A percentile compares a stretch with the other conserved stretches of the same genome.
Conservation (phyloP, 35 echinoderm and acorn worm genomes). For the Amphiura filiformis region DNA sequence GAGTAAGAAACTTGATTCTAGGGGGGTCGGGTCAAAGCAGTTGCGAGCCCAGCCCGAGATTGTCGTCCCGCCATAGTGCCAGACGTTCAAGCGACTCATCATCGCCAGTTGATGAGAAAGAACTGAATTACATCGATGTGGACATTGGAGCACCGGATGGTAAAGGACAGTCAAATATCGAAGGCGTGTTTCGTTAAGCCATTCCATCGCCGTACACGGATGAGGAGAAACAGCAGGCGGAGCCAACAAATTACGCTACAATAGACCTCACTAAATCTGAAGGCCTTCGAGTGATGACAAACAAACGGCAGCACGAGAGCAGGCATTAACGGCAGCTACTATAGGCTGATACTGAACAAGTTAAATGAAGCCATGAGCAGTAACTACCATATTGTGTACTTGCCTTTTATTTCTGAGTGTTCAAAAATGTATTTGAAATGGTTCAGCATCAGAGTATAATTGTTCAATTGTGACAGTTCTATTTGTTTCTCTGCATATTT, state of each 20-base stretch:
- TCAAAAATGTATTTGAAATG: too few species aligned
- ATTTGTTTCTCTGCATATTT: too few species aligned
- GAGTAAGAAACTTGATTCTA: constrained; percentile 24
- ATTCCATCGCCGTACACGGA: constrained; percentile 33
- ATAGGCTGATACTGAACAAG: too few species aligned
- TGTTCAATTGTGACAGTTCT: too few species aligned
- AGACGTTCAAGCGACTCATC: constrained; percentile 34
- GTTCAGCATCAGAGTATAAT: too few species aligned
- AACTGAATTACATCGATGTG: constrained; percentile 93
- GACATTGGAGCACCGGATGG: constrained; percentile 59
- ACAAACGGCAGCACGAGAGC: constrained; percentile 10
- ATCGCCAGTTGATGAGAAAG: constrained; percentile 45
- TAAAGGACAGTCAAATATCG: constrained; percentile 15
- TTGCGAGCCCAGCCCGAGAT: constrained; percentile 28
- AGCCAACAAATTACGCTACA: constrained; percentile 77
- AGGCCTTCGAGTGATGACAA: constrained; percentile 60
- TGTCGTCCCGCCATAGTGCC: constrained; percentile 33
- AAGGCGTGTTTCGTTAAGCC: constrained; percentile 48
- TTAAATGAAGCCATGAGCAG: too few species aligned
- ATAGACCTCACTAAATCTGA: constrained; percentile 97
- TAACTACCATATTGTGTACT: too few species aligned
- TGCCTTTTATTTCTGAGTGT: too few species aligned
- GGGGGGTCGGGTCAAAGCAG: neutral
- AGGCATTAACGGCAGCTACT: neutral
- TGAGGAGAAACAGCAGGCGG: constrained; percentile 69